phyloP scores from a whole-genome alignment of 2,888 invertebrate species.

The Diadegma fenestrale region DNA sequence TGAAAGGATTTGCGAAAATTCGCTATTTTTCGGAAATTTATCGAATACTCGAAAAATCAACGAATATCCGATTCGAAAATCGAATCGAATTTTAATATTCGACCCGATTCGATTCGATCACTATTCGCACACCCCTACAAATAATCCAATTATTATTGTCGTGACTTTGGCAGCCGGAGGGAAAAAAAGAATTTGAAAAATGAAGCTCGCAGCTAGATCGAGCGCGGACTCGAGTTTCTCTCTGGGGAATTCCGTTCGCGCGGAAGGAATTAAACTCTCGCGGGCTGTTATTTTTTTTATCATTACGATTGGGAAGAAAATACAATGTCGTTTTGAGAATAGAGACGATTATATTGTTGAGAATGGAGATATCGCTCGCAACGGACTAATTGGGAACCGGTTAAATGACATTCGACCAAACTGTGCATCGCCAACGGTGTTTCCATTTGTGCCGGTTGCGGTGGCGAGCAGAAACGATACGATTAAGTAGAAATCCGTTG shows the following conservation, averaged over 20 bases:
- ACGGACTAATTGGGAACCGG: conserved; percentile 30
- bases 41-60: too few species aligned
- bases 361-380: conserved; percentile 17
- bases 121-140: too few species aligned
- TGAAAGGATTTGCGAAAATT: too few species aligned
- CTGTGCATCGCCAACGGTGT: not conserved
- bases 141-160: too few species aligned
- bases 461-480: conserved; percentile 59
- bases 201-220: not conserved
- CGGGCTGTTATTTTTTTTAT: not conserved
- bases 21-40: too few species aligned
- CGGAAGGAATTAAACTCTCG: too few species aligned
- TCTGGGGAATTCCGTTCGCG: too few species aligned
- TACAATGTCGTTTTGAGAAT: not conserved
- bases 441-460: not conserved
- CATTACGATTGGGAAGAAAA: conserved; percentile 1
- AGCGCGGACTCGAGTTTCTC: not conserved
- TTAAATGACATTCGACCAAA: conserved; percentile 58
- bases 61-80: too few species aligned
- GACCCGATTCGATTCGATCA: too few species aligned
- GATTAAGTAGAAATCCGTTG: conserved; percentile 73
- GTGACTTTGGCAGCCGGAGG: not conserved
- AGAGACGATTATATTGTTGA: conserved; percentile 2
- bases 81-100: too few species aligned
- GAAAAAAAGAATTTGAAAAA: not conserved